These are phyloP conservation scores for Drosophila tripunctata DNA, from an alignment of 2,888 invertebrate genomes.

Conservation along the genomic window DNA sequence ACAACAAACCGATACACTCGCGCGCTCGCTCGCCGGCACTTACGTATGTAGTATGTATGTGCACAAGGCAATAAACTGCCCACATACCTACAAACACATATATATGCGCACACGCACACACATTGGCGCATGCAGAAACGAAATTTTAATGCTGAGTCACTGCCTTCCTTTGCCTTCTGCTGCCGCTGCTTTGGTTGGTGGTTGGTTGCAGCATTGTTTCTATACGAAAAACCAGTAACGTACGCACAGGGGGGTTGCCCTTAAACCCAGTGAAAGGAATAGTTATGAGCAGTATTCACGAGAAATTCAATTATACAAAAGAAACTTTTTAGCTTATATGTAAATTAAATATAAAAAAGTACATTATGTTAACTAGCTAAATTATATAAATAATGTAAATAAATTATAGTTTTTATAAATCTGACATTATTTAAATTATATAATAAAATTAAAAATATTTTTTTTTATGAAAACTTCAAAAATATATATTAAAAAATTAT, in stretches of 20 bases:
- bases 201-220: constrained; percentile 63
- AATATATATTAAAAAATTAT: too few species aligned
- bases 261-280: not conserved
- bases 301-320: too few species aligned
- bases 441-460: too few species aligned
- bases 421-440: too few species aligned
- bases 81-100: not conserved
- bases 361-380: too few species aligned
- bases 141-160: constrained; percentile 56
- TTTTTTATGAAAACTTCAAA: too few species aligned
- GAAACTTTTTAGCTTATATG: too few species aligned
- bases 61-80: not conserved
- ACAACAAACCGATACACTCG: constrained; percentile 50
- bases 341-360: too few species aligned
- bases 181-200: constrained; percentile 80
- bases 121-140: constrained; percentile 30
- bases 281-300: too few species aligned
- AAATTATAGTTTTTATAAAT: too few species aligned
- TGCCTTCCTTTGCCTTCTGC: constrained; percentile 55
- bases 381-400: too few species aligned
- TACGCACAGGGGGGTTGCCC: constrained; percentile 14
- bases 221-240: constrained; percentile 47
- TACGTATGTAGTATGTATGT: too few species aligned
- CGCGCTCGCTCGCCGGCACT: constrained; percentile 4
- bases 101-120: constrained; percentile 9